A percentile compares a stretch with the other conserved stretches of the same genome.
These are phyloP conservation scores for Sander vitreus DNA, from an alignment of 2,113 vertebrate species.

Conservation along the genomic window DNA sequence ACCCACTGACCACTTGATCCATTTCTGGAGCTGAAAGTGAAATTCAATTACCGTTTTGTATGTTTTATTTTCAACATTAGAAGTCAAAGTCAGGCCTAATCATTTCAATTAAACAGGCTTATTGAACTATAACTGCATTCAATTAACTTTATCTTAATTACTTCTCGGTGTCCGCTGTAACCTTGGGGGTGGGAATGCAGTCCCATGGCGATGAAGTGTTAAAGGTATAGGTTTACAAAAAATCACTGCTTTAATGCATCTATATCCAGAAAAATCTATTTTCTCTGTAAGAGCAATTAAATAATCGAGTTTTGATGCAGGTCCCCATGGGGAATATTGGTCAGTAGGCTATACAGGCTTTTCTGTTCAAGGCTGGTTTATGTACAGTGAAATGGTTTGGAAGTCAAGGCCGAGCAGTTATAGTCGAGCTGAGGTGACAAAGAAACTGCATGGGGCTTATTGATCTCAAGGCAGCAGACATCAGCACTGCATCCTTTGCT, in stretches of 20 bases:
- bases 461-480: conserved; percentile 47
- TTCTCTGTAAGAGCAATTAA: conserved; percentile 19
- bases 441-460: conserved; percentile 30
- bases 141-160: conserved; percentile 84
- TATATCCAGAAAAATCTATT: not conserved
- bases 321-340: not conserved
- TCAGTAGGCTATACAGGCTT: not conserved
- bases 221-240: conserved; percentile 49
- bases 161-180: conserved; percentile 66
- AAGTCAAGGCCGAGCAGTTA: conserved; percentile 29
- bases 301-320: conserved; percentile 10
- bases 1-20: conserved; percentile 24
- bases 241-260: conserved; percentile 34
- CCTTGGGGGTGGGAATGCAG: conserved; percentile 56
- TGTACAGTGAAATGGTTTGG: conserved; percentile 10
- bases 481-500: conserved; percentile 32
- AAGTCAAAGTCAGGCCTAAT: conserved; percentile 55
- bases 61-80: conserved; percentile 62
- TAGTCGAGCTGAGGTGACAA: conserved; percentile 23
- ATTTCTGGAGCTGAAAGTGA: conserved; percentile 38
- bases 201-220: conserved; percentile 43
- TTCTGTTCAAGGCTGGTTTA: not conserved
- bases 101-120: conserved; percentile 77
- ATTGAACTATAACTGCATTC: conserved; percentile 74
- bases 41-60: conserved; percentile 59